phyloP scores from a whole-genome alignment of 2,113 vertebrate genomes.

The Gobio gobio region DNA sequence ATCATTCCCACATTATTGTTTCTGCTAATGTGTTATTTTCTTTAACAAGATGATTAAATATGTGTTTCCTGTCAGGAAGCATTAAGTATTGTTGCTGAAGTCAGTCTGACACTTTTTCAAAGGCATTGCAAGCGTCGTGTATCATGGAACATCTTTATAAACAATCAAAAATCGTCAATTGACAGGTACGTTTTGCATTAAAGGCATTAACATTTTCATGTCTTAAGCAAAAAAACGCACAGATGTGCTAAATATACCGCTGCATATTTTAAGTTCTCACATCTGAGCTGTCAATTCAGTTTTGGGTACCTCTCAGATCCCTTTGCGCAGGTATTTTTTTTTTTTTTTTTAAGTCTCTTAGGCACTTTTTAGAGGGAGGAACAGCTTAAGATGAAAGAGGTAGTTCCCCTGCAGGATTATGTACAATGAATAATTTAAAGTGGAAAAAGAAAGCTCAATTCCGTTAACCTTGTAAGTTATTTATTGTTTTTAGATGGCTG shows the following conservation, averaged over 20 bases:
- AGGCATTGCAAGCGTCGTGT: neutral
- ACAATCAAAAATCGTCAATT: constrained; percentile 11
- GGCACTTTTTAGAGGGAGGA: constrained; percentile 38
- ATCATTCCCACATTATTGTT: neutral
- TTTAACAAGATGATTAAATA: neutral
- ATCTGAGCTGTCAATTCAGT: constrained; percentile 41
- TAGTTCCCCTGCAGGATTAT: constrained; percentile 55
- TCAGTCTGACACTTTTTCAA: neutral
- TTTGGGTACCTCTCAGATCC: constrained; percentile 36
- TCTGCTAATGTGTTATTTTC: neutral
- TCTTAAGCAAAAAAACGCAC: neutral
- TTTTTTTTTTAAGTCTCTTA: constrained; percentile 23
- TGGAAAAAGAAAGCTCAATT: constrained; percentile 52
- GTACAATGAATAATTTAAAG: constrained; percentile 62
- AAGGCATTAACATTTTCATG: constrained; percentile 39
- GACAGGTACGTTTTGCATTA: neutral
- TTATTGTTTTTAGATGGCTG: constrained; percentile 59
- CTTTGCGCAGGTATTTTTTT: constrained; percentile 11
- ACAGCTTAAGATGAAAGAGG: constrained; percentile 59
- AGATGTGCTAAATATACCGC: constrained; percentile 45
- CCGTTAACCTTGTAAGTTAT: constrained; percentile 60
- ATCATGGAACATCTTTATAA: constrained; percentile 22
- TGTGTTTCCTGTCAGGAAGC: neutral
- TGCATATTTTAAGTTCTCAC: constrained; percentile 43
- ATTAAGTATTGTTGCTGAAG: neutral